Conservation (phyloP, 2,113 vertebrate species). For the Bolborhynchus lineola region DNA sequence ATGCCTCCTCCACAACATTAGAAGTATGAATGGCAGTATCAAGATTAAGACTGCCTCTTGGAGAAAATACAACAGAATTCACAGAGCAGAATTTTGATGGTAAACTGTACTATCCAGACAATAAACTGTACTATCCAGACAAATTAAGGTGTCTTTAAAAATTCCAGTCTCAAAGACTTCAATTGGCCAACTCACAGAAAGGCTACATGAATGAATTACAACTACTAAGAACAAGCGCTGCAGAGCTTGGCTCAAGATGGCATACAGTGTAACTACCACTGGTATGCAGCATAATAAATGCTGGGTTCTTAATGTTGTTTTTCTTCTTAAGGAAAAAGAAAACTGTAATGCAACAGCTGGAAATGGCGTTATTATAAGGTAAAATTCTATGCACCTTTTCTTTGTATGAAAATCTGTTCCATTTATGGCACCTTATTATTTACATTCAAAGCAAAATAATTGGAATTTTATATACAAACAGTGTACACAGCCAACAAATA, state of each 20-base stretch:
- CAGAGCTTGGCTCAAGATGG: background rate
- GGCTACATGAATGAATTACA: background rate
- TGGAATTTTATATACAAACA: background rate
- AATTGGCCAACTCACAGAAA: background rate
- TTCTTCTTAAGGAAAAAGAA: slow-evolving; percentile 1
- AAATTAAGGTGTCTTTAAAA: background rate
- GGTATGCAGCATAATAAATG: background rate
- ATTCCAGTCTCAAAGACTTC: background rate
- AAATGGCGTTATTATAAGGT: background rate
- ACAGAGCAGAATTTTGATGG: background rate
- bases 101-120: background rate
- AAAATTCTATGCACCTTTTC: background rate
- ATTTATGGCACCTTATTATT: background rate
- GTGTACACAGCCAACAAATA: background rate
- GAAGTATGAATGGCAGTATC: background rate
- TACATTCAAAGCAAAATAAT: slow-evolving; percentile 22
- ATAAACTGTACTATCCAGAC: background rate
- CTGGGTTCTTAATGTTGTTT: background rate
- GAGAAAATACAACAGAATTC: background rate
- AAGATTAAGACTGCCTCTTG: background rate
- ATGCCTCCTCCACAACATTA: fast-evolving
- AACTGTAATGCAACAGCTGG: background rate
- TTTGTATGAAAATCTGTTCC: slow-evolving; percentile 8
- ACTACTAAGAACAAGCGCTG: background rate
- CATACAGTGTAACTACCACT: background rate